Evolutionary conservation across 2,888 invertebrate genomes (phyloP).

Genomic region (Capitulum mitella): DNA sequence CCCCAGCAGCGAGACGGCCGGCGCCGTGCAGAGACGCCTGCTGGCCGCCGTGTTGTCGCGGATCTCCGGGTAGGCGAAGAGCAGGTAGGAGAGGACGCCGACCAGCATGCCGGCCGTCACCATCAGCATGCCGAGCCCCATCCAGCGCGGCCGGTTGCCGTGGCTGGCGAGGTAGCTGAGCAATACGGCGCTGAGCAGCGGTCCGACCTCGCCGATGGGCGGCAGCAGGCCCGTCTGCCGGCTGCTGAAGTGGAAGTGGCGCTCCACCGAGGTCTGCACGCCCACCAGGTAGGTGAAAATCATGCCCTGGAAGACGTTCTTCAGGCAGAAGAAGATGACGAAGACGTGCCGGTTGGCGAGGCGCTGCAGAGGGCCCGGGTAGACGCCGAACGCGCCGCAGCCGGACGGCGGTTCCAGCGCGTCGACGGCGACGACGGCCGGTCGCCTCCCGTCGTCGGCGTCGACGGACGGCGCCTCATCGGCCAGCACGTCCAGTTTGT

Average conservation of each 20-base stretch:
- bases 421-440: too few relatives aligned
- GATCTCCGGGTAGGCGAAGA: constrained; percentile 28
- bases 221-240: constrained; percentile 30
- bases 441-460: neutral
- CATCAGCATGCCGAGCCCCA: constrained; percentile 28
- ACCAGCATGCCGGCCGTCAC: constrained; percentile 25
- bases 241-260: constrained; percentile 35
- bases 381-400: neutral
- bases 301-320: constrained; percentile 28
- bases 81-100: constrained; percentile 26
- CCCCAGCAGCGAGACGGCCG: neutral
- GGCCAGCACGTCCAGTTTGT: neutral
- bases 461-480: neutral
- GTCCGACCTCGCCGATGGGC: constrained; percentile 32
- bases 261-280: constrained; percentile 31
- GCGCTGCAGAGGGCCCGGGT: neutral
- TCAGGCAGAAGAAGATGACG: constrained; percentile 27
- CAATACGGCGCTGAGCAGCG: constrained; percentile 29
- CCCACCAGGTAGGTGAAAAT: constrained; percentile 31
- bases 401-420: neutral
- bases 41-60: neutral
- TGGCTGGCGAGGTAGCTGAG: constrained; percentile 30
- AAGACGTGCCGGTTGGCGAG: constrained; percentile 29
- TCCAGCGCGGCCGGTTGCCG: constrained; percentile 34
- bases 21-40: neutral